A percentile compares a stretch with the other conserved stretches of the same genome.
These are phyloP conservation scores for Uropsilus gracilis DNA, from an alignment of 2,113 vertebrate species.

Conservation along the genomic window DNA sequence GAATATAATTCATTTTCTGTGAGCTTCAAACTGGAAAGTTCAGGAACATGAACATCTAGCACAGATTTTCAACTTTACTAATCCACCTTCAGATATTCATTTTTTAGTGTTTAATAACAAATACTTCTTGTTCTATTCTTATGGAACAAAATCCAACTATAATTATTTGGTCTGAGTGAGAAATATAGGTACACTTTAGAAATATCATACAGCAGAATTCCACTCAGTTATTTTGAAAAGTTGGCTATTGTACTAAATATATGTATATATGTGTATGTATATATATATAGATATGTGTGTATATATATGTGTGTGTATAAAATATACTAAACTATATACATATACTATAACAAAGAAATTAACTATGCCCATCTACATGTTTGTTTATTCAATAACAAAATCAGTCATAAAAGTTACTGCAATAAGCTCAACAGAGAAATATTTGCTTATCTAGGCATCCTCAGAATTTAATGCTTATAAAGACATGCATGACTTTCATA, in stretches of 20 bases:
- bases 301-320: too few species aligned
- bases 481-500: not conserved
- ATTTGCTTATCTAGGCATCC: not conserved
- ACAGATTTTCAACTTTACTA: not conserved
- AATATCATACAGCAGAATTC: slow-evolving; percentile 63
- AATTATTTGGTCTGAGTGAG: slow-evolving; percentile 77
- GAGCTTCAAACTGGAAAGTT: not conserved
- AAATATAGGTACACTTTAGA: slow-evolving; percentile 53
- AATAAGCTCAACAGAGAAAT: not conserved
- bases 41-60: not conserved
- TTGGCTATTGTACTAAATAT: slow-evolving; percentile 63
- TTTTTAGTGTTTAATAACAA: slow-evolving; percentile 70
- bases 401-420: not conserved
- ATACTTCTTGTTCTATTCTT: slow-evolving; percentile 57
- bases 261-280: too few species aligned
- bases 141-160: slow-evolving; percentile 66
- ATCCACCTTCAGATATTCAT: slow-evolving; percentile 12
- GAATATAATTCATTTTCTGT: not conserved
- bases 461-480: not conserved
- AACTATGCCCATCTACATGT: not conserved
- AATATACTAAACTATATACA: too few species aligned
- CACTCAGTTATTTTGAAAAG: slow-evolving; percentile 75
- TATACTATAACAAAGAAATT: not conserved
- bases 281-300: too few species aligned
- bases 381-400: not conserved